These are phyloP conservation scores for Agrotis segetum DNA, from an alignment of 2,888 invertebrate species.

Conservation along the genomic window DNA sequence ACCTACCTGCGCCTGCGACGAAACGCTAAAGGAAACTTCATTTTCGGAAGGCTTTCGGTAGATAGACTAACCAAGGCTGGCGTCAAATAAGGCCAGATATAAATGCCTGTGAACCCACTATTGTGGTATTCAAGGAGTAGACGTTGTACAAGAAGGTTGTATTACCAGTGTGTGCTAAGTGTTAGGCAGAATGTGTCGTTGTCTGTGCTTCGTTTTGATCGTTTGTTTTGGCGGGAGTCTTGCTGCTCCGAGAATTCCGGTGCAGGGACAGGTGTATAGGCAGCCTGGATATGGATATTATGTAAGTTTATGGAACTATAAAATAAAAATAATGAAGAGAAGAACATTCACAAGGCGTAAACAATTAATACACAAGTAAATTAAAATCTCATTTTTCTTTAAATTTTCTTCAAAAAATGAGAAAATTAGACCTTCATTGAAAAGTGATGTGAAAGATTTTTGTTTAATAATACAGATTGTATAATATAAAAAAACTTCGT, in stretches of 20 bases:
- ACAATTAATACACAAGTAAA: too few relatives aligned
- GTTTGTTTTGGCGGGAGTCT: slow-evolving; percentile 74
- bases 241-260: slow-evolving; percentile 74
- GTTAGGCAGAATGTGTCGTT: slow-evolving; percentile 75
- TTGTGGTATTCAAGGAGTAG: slow-evolving; percentile 83
- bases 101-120: slow-evolving; percentile 85
- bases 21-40: slow-evolving; percentile 82
- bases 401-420: too few relatives aligned
- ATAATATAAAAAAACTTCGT: too few relatives aligned
- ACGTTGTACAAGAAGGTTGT: slow-evolving; percentile 76
- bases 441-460: too few relatives aligned
- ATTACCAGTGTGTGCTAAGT: slow-evolving; percentile 63
- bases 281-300: slow-evolving; percentile 90
- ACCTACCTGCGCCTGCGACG: slow-evolving; percentile 70
- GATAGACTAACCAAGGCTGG: slow-evolving; percentile 80
- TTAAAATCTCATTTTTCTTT: too few relatives aligned
- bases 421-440: too few relatives aligned
- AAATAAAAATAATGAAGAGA: too few relatives aligned
- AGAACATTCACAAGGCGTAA: too few relatives aligned
- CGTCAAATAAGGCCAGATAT: slow-evolving; percentile 88
- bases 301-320: slow-evolving; percentile 83
- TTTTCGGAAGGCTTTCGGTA: slow-evolving; percentile 81
- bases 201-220: slow-evolving; percentile 75
- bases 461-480: too few relatives aligned
- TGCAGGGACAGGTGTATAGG: slow-evolving; percentile 80